These are phyloP conservation scores for Ceratosolen fusciceps DNA, from an alignment of 1,140 invertebrate species.

Conservation along the genomic window DNA sequence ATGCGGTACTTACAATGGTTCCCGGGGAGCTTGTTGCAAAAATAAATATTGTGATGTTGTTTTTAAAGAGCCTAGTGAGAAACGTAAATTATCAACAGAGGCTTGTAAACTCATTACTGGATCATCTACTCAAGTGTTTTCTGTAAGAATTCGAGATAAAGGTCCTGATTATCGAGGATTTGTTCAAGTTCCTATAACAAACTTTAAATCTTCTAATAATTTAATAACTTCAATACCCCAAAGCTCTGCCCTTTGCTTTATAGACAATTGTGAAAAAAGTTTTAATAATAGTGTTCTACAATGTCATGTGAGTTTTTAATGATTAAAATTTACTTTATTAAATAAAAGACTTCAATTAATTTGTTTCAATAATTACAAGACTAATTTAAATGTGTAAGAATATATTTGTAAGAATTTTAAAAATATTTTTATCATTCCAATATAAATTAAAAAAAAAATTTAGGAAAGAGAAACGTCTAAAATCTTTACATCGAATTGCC, in stretches of 20 bases:
- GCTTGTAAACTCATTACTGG: constrained; percentile 80
- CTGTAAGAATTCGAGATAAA: constrained; percentile 78
- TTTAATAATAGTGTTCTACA: constrained; percentile 74
- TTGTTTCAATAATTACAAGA: too few relatives aligned
- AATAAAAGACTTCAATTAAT: too few relatives aligned
- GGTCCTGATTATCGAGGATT: constrained; percentile 83
- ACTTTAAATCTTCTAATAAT: constrained; percentile 52
- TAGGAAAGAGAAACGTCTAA: constrained; percentile 65
- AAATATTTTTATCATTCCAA: too few relatives aligned
- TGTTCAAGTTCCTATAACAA: constrained; percentile 78
- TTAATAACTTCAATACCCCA: constrained; percentile 59
- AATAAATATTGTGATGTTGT: constrained; percentile 82
- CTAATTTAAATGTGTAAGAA: too few relatives aligned
- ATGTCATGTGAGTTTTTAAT: constrained; percentile 70
- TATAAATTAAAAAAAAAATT: constrained; percentile 37
- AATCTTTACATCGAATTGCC: constrained; percentile 70
- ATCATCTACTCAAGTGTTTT: constrained; percentile 77
- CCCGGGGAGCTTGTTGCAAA: constrained; percentile 81
- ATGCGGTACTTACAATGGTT: constrained; percentile 85
- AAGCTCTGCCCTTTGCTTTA: constrained; percentile 78
- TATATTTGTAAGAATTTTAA: too few relatives aligned
- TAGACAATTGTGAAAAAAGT: constrained; percentile 76
- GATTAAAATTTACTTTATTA: not conserved
- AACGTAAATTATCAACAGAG: constrained; percentile 77
- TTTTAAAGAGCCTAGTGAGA: constrained; percentile 79